Percentiles rank a stretch among this genome's conserved stretches.
phyloP scores from a whole-genome alignment of 2,888 invertebrate species.

The Pocota personata region DNA sequence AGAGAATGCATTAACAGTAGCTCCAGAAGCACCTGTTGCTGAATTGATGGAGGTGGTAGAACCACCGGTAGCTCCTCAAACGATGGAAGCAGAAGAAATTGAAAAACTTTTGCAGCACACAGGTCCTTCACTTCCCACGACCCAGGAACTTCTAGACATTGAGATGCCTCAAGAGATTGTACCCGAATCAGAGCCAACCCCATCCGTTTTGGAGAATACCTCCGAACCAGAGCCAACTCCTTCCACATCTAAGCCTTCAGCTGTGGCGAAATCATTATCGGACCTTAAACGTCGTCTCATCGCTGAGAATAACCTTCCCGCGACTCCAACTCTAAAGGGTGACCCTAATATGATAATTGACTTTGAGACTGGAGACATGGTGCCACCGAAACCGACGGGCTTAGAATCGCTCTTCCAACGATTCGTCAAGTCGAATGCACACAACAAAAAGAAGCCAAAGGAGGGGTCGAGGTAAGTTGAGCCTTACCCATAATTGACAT shows the following conservation, averaged over 20 bases:
- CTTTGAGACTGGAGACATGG: constrained; percentile 84
- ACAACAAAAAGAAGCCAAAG: constrained; percentile 84
- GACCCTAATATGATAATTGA: constrained; percentile 85
- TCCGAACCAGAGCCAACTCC: neutral
- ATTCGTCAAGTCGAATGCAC: constrained; percentile 87
- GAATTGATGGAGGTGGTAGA: neutral
- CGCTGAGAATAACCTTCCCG: constrained; percentile 74
- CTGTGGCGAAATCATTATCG: neutral
- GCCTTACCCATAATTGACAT: neutral
- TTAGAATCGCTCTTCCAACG: constrained; percentile 88
- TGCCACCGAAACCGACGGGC: constrained; percentile 83
- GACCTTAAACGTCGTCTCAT: constrained; percentile 52
- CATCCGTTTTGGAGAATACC: constrained; percentile 56
- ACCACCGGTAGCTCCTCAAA: neutral
- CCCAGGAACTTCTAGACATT: constrained; percentile 37
- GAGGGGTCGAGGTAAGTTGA: constrained; percentile 82
- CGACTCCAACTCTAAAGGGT: constrained; percentile 84
- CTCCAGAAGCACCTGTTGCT: neutral
- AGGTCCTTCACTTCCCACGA: constrained; percentile 3
- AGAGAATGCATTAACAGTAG: neutral
- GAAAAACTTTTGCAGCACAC: neutral
- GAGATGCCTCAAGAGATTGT: constrained; percentile 3
- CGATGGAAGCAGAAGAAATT: constrained; percentile 9
- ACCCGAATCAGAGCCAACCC: constrained; percentile 42
- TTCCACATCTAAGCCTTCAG: neutral